Evolutionary conservation across 1,140 invertebrate genomes (phyloP).

Genomic region (Stegodyphus mimosarum): DNA sequence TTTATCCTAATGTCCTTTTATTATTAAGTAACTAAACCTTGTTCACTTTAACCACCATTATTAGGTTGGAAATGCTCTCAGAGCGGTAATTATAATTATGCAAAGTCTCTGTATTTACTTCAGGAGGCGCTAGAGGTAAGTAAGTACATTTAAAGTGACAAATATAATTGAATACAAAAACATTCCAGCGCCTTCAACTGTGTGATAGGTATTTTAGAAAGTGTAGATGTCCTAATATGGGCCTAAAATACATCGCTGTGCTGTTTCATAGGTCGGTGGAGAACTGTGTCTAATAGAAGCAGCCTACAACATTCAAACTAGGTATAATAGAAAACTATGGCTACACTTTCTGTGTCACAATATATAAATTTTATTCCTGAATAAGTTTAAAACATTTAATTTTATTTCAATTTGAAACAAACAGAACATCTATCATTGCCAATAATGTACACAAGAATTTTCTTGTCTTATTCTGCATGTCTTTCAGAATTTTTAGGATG

Average conservation of each 20-base stretch:
- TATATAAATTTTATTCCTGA: constrained; percentile 19
- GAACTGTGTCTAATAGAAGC: constrained; percentile 53
- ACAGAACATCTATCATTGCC: no score
- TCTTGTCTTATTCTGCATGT: no score
- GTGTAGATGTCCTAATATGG: constrained; percentile 28
- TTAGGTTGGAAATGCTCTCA: constrained; percentile 44
- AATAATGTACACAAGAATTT: no score
- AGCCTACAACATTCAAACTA: constrained; percentile 22
- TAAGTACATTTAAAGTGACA: constrained; percentile 32
- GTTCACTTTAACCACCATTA: constrained; percentile 56
- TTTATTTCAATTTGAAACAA: no score
- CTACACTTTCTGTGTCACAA: constrained; percentile 9
- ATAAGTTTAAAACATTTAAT: no score
- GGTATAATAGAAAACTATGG: constrained; percentile 42
- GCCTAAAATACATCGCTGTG: constrained; percentile 47
- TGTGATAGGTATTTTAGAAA: constrained; percentile 56
- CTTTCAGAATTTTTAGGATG: no score
- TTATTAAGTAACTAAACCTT: constrained; percentile 23
- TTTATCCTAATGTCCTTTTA: background rate
- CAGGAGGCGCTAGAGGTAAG: constrained; percentile 49
- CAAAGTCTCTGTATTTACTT: constrained; percentile 54
- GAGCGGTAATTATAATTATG: constrained; percentile 56
- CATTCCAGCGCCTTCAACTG: constrained; percentile 57
- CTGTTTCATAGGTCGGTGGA: constrained; percentile 45
- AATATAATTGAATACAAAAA: constrained; percentile 33